Percentiles rank a stretch among this genome's conserved stretches.
Evolutionary conservation across 2,797 vertebrate species (phyloP).

Genomic region (Argya squamiceps): DNA sequence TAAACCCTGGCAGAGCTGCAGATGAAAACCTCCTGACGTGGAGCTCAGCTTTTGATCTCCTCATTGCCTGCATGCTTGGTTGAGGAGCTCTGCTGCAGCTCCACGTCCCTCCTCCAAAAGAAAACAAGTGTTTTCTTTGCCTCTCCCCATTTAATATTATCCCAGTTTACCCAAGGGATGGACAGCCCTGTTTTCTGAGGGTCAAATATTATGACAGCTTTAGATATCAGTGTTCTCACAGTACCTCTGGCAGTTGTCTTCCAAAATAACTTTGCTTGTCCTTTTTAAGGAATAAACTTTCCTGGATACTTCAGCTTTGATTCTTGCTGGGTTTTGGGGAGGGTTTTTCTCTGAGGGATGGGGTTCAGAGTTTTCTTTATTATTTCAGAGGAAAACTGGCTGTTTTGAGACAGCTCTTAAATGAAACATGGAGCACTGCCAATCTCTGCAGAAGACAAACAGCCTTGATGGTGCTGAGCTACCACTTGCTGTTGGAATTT

Average conservation of each 20-base stretch:
- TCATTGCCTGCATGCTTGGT: not conserved
- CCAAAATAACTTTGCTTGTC: slow-evolving; percentile 3
- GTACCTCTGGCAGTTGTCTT: not conserved
- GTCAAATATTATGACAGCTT: slow-evolving; percentile 51
- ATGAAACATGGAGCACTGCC: not conserved
- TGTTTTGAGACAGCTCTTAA: not conserved
- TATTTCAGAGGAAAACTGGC: slow-evolving; percentile 12
- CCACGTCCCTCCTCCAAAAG: not conserved
- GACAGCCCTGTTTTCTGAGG: slow-evolving; percentile 2
- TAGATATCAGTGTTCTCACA: not conserved
- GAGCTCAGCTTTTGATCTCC: slow-evolving; percentile 51
- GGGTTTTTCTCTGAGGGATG: not conserved
- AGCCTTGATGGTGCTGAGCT: not conserved
- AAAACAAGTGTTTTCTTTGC: slow-evolving; percentile 37
- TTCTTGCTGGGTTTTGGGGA: not conserved
- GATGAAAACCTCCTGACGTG: slow-evolving; percentile 46
- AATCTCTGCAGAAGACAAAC: not conserved
- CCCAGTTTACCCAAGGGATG: not conserved
- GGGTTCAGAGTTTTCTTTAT: not conserved
- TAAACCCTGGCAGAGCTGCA: not conserved
- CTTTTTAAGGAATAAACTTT: not conserved
- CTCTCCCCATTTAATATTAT: not conserved
- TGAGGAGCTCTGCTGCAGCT: not conserved
- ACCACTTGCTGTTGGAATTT: not conserved
- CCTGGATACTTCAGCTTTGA: not conserved